Base-by-base conservation (phyloP, 2,888 invertebrate species). In the Chloromyia formosa region DNA sequence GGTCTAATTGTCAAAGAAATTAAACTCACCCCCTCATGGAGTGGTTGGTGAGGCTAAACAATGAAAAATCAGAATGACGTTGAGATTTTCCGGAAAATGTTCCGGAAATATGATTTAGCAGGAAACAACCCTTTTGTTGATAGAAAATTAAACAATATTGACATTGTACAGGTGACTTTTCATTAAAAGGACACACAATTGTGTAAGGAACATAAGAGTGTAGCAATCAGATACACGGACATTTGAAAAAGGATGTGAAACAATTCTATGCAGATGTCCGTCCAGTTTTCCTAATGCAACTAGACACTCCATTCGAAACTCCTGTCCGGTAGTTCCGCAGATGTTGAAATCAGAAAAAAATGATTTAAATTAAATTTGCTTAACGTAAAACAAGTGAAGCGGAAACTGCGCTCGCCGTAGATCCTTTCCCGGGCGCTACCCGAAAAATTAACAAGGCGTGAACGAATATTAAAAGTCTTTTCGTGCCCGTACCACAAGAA, bases 391-490 rank as follows among this genome's bases (percentile, higher is more conserved):
- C 76, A 76, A 76, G 76, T 76, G 76, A 73, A 73, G 76, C 75
- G 76, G 60, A 76, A 76, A 75, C 27, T 35, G 7, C 27, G 7
- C 12, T 69, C 58, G 58, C 20, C 40, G 14, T 27, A 45, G 74
- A 16, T 53, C 49, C 20, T 23, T 62, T 45, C 35, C 54, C 27
- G 49, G 16, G 49, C 35, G 66, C 35, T 18, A 56, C n/a, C 72
- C 35, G 40, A 68, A 75, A 77, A 77, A 77, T 77, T 77, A 77
- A 75, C 77, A 77, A 75, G 77, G 77, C 77, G 77, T 77, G 77
- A 77, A 77, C 62, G 27, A 53, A 60, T 49, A 61, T 42, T 20
- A 74, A 61, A 53, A 53, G 27, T 61, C 61, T 45, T 22, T 16
- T 58, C 72, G 16, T 72, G 61, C 14, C 60, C 60, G 1, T 7